phyloP scores from a whole-genome alignment of 2,113 vertebrate species.

The Hippotragus niger region DNA sequence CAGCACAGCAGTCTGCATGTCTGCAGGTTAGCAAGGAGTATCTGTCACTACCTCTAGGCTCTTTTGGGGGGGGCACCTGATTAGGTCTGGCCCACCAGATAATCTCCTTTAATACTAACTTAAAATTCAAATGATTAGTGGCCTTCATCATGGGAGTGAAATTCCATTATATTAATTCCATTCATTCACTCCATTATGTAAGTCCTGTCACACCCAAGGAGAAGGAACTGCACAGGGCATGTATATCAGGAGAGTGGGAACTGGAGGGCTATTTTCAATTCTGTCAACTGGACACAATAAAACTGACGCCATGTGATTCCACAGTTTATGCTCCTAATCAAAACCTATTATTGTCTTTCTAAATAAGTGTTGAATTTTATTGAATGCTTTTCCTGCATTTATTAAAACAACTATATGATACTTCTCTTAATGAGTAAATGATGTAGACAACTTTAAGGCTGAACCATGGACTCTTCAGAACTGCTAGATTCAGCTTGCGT shows the following conservation, averaged over 20 bases:
- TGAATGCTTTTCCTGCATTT: background rate
- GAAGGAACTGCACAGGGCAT: background rate
- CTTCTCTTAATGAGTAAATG: background rate
- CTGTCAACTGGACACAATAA: background rate
- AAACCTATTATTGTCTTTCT: background rate
- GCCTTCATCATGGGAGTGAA: background rate
- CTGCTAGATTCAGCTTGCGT: background rate
- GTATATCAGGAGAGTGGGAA: background rate
- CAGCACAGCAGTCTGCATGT: background rate
- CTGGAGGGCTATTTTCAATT: background rate
- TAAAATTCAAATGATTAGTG: background rate
- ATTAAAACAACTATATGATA: background rate
- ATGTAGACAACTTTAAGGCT: background rate
- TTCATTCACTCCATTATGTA: background rate
- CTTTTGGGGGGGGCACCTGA: background rate
- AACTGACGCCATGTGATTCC: background rate
- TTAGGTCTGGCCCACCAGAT: background rate
- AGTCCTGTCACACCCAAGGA: background rate
- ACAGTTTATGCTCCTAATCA: background rate
- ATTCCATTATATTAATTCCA: background rate
- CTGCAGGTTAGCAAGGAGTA: background rate
- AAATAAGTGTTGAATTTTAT: background rate
- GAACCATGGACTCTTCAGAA: background rate
- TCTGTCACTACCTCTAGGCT: background rate
- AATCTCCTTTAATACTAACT: background rate